These are phyloP conservation scores for Lucilia cuprina DNA, from an alignment of 1,140 invertebrate species.

Conservation along the genomic window DNA sequence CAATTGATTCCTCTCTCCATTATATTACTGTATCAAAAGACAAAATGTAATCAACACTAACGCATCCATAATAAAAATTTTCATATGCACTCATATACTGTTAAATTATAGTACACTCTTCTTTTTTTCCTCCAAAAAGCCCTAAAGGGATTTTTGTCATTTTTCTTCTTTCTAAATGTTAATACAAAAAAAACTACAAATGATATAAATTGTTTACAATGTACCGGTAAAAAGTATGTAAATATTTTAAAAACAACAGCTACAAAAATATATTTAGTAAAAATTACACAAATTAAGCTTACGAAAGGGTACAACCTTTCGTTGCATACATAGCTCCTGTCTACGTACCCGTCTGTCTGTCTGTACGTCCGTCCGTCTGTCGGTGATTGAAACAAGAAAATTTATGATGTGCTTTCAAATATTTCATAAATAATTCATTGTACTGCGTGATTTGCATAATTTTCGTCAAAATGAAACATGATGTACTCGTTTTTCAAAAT, in stretches of 20 bases:
- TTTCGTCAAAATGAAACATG: conserved; percentile 3
- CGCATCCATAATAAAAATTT: too few relatives aligned
- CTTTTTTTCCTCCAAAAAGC: not conserved
- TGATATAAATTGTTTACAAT: not conserved
- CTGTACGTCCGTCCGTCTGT: not conserved
- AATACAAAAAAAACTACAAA: not conserved
- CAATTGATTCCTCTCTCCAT: too few relatives aligned
- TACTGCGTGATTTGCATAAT: conserved; percentile 25
- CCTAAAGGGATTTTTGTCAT: not conserved
- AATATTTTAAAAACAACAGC: not conserved
- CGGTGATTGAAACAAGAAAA: not conserved
- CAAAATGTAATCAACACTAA: too few relatives aligned
- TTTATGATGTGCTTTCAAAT: conserved; percentile 12
- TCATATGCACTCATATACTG: too few relatives aligned
- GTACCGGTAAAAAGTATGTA: not conserved
- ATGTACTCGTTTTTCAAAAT: not conserved
- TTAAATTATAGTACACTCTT: too few relatives aligned
- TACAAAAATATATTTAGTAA: not conserved
- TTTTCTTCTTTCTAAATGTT: not conserved
- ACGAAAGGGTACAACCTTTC: not conserved
- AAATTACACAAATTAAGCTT: not conserved
- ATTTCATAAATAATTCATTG: conserved; percentile 27
- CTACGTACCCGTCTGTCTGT: not conserved
- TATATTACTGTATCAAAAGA: too few relatives aligned
- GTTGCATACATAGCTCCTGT: not conserved